phyloP scores from a whole-genome alignment of 2,113 vertebrate species.

The Pimephales promelas region DNA sequence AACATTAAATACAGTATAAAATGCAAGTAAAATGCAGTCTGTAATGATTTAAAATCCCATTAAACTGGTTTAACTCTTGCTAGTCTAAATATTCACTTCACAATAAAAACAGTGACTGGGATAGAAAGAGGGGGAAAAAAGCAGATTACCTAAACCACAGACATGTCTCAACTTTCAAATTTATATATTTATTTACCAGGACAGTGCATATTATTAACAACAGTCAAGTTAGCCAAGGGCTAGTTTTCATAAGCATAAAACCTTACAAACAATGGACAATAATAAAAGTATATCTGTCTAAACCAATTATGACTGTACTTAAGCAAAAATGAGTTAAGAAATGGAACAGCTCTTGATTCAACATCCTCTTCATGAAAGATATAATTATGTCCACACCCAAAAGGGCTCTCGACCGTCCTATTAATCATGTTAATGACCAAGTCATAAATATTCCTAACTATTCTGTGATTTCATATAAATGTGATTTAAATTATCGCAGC shows the following conservation, averaged over 20 bases:
- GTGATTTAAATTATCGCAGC: slow-evolving; percentile 36
- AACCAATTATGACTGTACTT: not conserved
- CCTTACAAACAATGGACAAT: too few relatives aligned
- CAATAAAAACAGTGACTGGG: not conserved
- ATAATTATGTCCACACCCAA: not conserved
- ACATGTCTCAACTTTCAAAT: not conserved
- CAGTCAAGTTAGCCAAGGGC: too few relatives aligned
- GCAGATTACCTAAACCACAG: not conserved
- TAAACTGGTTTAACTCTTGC: not conserved
- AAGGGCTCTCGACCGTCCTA: not conserved
- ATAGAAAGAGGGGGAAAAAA: not conserved
- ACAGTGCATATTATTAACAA: too few relatives aligned
- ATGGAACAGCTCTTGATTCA: not conserved
- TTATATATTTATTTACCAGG: too few relatives aligned
- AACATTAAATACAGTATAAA: not conserved
- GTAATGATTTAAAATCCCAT: not conserved
- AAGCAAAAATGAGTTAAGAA: not conserved
- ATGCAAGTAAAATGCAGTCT: not conserved
- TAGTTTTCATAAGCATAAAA: too few relatives aligned
- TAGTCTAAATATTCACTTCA: not conserved
- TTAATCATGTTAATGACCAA: slow-evolving; percentile 46
- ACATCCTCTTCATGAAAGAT: slow-evolving; percentile 3
- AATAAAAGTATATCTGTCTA: not conserved
- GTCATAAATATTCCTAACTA: slow-evolving; percentile 35
- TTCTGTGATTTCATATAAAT: slow-evolving; percentile 41